Base-by-base conservation (phyloP, 2,888 invertebrate genomes). In the Hydroisotoma schaefferi region DNA sequence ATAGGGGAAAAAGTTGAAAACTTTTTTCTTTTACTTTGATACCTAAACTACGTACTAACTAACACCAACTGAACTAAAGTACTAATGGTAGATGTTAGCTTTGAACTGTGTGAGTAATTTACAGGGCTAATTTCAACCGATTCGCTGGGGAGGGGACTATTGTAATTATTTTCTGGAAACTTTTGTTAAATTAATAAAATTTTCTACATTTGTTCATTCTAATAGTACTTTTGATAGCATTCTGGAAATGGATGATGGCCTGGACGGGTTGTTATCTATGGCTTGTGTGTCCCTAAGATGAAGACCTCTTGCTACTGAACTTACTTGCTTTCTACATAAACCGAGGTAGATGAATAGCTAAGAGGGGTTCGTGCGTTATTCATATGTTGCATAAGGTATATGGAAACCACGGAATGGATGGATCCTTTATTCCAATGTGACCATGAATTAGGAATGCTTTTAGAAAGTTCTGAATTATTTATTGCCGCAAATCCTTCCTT, bases 151-250 rank as follows among this genome's bases (percentile, higher is more conserved):
- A 20, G 6, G 2, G 15, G n/a, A 18, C 28, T 47, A 15, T 25
- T 28, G n/a, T 25, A 18, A 26, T 27, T 49, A 27, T 27, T 49
- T 49, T 25, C 18, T 49, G 28, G 46, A 49, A 49, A 49, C 27
- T 49, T 49, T 46, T 49, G 49, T 49, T 49, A 26, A 49, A 49
- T 49, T 49, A 49, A 49, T 49, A 49, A 49, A 49, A 49, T 49
- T 49, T 49, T 28, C 49, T 25, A 28, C 49, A 49, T 49, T 49
- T 27, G 27, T 27, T 49, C 27, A 6, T 49, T 27, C 26, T 25
- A 12, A 46, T 22, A 40, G n/a, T 40, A 40, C 40, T 40, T 40
- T 40, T 40, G 40, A 40, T 40, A 40, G n/a, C 40, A n/a, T n/a
- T n/a, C n/a, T 15, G 40, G 40, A 15, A 40, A 40, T 40, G 40